These are phyloP conservation scores for Clarias laeviceps DNA, from an alignment of 2,797 vertebrate species.

Conservation along the genomic window DNA sequence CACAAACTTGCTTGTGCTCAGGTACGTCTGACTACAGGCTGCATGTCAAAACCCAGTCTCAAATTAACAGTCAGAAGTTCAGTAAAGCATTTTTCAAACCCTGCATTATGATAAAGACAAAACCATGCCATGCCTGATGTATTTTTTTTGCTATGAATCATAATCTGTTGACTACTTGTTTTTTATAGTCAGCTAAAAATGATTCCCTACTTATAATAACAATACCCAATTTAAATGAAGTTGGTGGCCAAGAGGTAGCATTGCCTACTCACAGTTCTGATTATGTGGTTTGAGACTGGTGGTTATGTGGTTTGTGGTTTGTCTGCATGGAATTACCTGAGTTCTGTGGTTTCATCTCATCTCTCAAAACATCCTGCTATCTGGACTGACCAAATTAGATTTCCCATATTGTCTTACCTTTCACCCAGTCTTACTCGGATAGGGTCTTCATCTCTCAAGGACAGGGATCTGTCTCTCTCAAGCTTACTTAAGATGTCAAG, in stretches of 20 bases:
- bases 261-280: background rate
- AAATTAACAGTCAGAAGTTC: background rate
- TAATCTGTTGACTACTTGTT: background rate
- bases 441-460: too few relatives aligned
- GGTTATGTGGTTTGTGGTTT: background rate
- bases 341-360: background rate
- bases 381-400: background rate
- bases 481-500: too few relatives aligned
- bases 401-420: background rate
- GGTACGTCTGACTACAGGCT: conserved; percentile 55
- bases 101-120: background rate
- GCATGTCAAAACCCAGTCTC: background rate
- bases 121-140: background rate
- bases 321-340: background rate
- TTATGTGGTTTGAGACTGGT: background rate
- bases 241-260: background rate
- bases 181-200: background rate
- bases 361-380: background rate
- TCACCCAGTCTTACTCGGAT: background rate
- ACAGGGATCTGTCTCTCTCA: too few relatives aligned
- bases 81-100: background rate
- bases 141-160: background rate
- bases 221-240: background rate
- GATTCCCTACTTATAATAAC: background rate
- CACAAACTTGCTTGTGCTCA: conserved; percentile 72